Base-by-base conservation (phyloP, 2,113 vertebrate species). In the Tinamus guttatus region DNA sequence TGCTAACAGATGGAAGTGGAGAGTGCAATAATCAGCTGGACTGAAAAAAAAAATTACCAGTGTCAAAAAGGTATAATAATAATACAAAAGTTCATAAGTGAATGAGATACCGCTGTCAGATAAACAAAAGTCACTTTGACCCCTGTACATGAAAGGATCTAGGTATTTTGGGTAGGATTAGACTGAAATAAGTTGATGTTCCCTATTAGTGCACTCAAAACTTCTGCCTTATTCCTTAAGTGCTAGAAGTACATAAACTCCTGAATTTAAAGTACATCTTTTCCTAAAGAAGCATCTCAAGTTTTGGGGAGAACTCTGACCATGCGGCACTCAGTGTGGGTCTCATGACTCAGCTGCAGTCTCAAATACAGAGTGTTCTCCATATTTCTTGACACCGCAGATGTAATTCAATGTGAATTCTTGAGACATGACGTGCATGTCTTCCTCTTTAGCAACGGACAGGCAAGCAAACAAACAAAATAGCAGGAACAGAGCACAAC, bases 1-100 rank as follows among this genome's bases (percentile, higher is more conserved):
- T 73, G 65, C 74, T 93, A 90, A 77, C 83, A 92, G 94, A 75
- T 93, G 87, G 92, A 78, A 90, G 21, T 56, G 54, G 91, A 64
- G 76, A 84, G 51, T 27, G 36, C 85, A 62, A 54, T 74, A 84
- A 49, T 89, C 65, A 36, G n/a, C 24, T 79, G 77, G 40, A 83
- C 51, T 75, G 47, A 69, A 81, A 49, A 68, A 73, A 78, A 47
- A 81, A 81, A 47, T 90, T 96, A 32, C n/a, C 15, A 60, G 28
- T 75, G 68, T 93, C 82, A 84, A 75, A 83, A 9, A 58, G 70
- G 51, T 40, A 63, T 85, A 83, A 71, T 38, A 28, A 38, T 82
- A 83, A 78, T 78, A 83, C 16, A 70, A 7, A 87, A 88, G n/a
- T 86, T 83, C 68, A 16, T 76, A 21, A 20, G 11, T 63, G 8